A percentile compares a stretch with the other conserved stretches of the same genome.
These are phyloP conservation scores for Cosmopolites sordidus DNA, from an alignment of 2,888 invertebrate species.

Conservation along the genomic window DNA sequence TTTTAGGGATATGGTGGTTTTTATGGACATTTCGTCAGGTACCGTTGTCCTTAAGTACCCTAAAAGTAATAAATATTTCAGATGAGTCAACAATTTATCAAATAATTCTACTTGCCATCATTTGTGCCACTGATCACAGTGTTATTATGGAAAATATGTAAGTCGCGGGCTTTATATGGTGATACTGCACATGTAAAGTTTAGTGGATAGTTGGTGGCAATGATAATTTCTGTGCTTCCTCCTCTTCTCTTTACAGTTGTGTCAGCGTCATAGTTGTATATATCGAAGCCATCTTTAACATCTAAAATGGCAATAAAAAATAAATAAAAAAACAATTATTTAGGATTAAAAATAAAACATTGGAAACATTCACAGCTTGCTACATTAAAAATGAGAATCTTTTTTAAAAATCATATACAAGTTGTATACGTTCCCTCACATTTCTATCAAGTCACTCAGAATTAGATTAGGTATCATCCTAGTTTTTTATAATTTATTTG, in stretches of 20 bases:
- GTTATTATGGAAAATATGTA: slow-evolving; percentile 17
- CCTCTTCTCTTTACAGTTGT: slow-evolving; percentile 3
- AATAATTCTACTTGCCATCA: not conserved
- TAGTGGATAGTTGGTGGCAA: slow-evolving; percentile 17
- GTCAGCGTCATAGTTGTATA: slow-evolving; percentile 46
- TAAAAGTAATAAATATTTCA: slow-evolving; percentile 5
- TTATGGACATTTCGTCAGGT: slow-evolving; percentile 9
- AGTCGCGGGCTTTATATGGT: slow-evolving; percentile 13
- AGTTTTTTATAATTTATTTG: no score
- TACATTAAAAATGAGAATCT: no score
- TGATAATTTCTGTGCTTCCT: slow-evolving; percentile 4
- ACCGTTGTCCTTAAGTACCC: slow-evolving; percentile 8
- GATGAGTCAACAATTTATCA: not conserved
- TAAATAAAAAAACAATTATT: no score
- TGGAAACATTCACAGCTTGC: no score
- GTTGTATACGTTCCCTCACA: no score
- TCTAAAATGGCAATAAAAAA: slow-evolving; percentile 41
- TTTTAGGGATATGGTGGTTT: slow-evolving; percentile 12
- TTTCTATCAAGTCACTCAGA: no score
- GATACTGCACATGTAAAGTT: slow-evolving; percentile 22
- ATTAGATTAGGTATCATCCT: no score
- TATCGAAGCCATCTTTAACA: slow-evolving; percentile 48
- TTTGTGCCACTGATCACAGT: not conserved
- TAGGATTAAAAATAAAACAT: no score
- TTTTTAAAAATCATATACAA: no score